A percentile compares a stretch with the other conserved stretches of the same genome.
These are phyloP conservation scores for Varanus salvator DNA, from an alignment of 2,113 vertebrate species.

Conservation along the genomic window DNA sequence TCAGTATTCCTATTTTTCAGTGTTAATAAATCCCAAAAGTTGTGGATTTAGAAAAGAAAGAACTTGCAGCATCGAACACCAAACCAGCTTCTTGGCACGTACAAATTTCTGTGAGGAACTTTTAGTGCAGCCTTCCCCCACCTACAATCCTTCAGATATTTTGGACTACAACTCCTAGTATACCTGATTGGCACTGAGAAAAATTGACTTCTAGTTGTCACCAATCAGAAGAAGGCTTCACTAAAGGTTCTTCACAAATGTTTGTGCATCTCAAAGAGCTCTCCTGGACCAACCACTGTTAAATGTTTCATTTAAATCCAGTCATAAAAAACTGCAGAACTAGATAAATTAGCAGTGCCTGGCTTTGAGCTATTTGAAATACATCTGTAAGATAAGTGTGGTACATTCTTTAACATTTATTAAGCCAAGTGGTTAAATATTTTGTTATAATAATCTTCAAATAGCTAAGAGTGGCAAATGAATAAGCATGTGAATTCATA, in stretches of 20 bases:
- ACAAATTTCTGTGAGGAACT: too few relatives aligned
- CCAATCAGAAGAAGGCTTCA: too few relatives aligned
- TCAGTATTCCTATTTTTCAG: background rate
- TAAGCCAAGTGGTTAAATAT: background rate
- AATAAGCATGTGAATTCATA: background rate
- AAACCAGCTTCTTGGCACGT: too few relatives aligned
- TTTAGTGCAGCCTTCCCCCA: too few relatives aligned
- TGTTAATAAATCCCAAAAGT: background rate
- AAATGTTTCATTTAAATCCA: background rate
- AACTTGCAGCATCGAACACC: background rate
- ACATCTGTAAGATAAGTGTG: background rate
- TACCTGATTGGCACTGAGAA: too few relatives aligned
- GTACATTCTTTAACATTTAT: background rate
- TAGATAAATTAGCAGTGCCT: background rate
- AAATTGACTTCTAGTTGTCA: too few relatives aligned
- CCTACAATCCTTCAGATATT: too few relatives aligned
- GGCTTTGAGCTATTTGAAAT: background rate
- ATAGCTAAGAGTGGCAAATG: background rate
- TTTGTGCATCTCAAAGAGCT: background rate
- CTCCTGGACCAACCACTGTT: background rate
- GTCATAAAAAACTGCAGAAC: background rate
- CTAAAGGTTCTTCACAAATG: background rate
- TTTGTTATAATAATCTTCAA: background rate
- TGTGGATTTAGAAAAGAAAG: background rate
- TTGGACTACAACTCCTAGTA: too few relatives aligned